Evolutionary conservation across 2,888 invertebrate species (phyloP).

Genomic region (Eristalis pertinax): DNA sequence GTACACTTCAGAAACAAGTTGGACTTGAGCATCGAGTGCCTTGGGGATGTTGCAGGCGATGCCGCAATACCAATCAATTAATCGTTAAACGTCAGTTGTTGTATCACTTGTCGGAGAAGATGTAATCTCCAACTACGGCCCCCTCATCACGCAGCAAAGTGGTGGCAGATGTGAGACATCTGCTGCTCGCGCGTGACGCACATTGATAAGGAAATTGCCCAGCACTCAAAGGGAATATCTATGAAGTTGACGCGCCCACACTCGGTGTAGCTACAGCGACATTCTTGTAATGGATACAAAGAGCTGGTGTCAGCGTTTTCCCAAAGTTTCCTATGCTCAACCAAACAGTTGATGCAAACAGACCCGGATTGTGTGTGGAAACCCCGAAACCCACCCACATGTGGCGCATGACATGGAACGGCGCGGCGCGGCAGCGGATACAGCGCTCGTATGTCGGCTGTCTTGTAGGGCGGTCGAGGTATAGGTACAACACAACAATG

Average conservation of each 20-base stretch:
- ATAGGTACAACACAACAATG: constrained; percentile 30
- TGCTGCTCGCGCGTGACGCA: constrained; percentile 29
- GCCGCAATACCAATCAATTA: constrained; percentile 50
- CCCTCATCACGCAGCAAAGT: background rate
- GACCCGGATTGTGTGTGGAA: constrained; percentile 34
- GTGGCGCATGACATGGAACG: constrained; percentile 30
- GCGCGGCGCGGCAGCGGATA: background rate
- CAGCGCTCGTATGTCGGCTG: constrained; percentile 4
- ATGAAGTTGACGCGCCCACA: background rate
- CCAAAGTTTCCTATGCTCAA: constrained; percentile 29
- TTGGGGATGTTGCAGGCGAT: constrained; percentile 30
- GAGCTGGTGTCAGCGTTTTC: constrained; percentile 34
- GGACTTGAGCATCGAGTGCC: constrained; percentile 29
- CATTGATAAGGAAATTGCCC: constrained; percentile 43
- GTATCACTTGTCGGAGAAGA: background rate
- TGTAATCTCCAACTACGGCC: background rate
- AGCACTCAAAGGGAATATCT: constrained; percentile 17
- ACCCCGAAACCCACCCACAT: constrained; percentile 54
- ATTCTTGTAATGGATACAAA: constrained; percentile 41
- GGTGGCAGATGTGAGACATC: constrained; percentile 13
- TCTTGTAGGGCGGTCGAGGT: constrained; percentile 11
- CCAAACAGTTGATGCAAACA: constrained; percentile 4
- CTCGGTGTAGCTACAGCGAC: background rate
- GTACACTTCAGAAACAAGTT: constrained; percentile 34
- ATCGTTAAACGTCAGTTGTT: constrained; percentile 31